These are phyloP conservation scores for Calameuta pallipes DNA, from an alignment of 2,888 invertebrate species.

Conservation along the genomic window DNA sequence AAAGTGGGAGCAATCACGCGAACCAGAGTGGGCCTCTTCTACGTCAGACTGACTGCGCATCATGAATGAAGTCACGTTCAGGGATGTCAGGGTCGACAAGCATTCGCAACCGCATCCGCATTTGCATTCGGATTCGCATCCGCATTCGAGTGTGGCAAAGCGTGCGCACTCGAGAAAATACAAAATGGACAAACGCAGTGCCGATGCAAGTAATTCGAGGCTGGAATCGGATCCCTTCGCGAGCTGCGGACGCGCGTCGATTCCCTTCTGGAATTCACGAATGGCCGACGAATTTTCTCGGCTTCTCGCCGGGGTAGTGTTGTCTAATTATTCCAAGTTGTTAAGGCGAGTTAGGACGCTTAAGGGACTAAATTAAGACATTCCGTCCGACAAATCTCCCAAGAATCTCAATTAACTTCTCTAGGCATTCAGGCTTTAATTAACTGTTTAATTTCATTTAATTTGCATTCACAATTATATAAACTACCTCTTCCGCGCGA, in stretches of 20 bases:
- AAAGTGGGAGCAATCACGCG: conserved; percentile 32
- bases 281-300: not conserved
- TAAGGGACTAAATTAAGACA: conserved; percentile 67
- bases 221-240: not conserved
- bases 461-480: conserved; percentile 60
- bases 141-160: not conserved
- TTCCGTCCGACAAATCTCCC: conserved; percentile 66
- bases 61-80: not conserved
- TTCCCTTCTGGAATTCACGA: not conserved
- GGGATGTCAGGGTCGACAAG: not conserved
- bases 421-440: conserved; percentile 54
- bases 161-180: not conserved
- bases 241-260: not conserved
- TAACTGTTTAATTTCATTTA: conserved; percentile 66
- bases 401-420: conserved; percentile 67
- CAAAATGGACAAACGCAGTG: not conserved
- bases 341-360: conserved; percentile 66
- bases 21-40: not conserved
- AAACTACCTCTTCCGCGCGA: conserved; percentile 26
- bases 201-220: not conserved
- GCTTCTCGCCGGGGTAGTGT: conserved; percentile 41
- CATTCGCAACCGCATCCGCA: not conserved
- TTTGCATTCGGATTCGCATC: not conserved
- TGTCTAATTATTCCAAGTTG: conserved; percentile 67
- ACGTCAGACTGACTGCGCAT: not conserved